phyloP scores from a whole-genome alignment of 1,140 invertebrate genomes.

The Panonychus citri region DNA sequence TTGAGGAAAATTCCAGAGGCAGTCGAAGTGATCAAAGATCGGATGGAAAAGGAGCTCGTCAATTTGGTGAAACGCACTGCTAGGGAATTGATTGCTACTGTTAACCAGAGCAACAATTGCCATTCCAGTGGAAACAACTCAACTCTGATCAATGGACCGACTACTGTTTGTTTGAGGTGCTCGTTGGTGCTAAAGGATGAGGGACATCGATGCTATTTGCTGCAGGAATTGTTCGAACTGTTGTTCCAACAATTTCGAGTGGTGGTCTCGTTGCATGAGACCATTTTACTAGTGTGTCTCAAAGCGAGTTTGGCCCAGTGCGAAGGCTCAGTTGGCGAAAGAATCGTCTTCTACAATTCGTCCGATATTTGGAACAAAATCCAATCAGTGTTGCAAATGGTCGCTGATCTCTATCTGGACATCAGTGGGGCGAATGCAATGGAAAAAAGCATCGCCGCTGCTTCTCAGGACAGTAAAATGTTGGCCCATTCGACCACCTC shows the following conservation, averaged over 20 bases:
- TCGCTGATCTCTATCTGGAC: constrained; percentile 9
- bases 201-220: constrained; percentile 15
- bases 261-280: constrained; percentile 40
- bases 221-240: constrained; percentile 25
- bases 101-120: too few relatives aligned
- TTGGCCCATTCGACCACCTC: background rate
- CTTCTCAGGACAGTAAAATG: background rate
- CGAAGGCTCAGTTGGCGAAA: background rate
- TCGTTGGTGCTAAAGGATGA: background rate
- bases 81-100: constrained; percentile 43
- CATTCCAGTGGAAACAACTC: constrained; percentile 3
- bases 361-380: constrained; percentile 67
- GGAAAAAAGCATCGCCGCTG: background rate
- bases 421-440: background rate
- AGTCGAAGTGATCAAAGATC: constrained; percentile 49
- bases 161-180: background rate
- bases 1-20: constrained; percentile 59
- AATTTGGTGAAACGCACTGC: constrained; percentile 49
- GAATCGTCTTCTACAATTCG: constrained; percentile 35
- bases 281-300: constrained; percentile 25
- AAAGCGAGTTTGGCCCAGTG: background rate
- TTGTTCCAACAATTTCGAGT: constrained; percentile 48
- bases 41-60: constrained; percentile 53
- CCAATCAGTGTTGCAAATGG: constrained; percentile 42
- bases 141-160: background rate